A percentile compares a stretch with the other conserved stretches of the same genome.
These are phyloP conservation scores for Gymnoscelis rufifasciata DNA, from an alignment of 2,888 invertebrate species.

Conservation along the genomic window DNA sequence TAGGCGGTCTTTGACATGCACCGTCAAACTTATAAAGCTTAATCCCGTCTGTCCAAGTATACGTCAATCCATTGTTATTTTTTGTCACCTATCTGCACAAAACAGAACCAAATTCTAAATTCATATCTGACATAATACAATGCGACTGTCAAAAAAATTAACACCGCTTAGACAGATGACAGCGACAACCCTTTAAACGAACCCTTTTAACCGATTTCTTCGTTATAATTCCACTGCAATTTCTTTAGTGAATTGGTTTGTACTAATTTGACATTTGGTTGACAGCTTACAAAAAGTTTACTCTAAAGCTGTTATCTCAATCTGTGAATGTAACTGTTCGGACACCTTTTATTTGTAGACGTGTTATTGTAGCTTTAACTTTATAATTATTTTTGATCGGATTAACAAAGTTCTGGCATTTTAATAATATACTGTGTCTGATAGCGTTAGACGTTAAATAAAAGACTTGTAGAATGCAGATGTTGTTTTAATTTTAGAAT, in stretches of 20 bases:
- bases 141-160: constrained; percentile 61
- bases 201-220: constrained; percentile 43
- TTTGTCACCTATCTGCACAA: constrained; percentile 35
- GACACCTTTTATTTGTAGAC: neutral
- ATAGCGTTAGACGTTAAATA: too few species aligned
- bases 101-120: constrained; percentile 47
- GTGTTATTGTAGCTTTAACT: too few species aligned
- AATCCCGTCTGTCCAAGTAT: constrained; percentile 12
- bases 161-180: constrained; percentile 35
- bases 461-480: too few species aligned
- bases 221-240: constrained; percentile 61
- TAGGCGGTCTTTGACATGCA: constrained; percentile 21
- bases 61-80: constrained; percentile 37
- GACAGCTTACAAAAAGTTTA: constrained; percentile 52
- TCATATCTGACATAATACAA: constrained; percentile 47
- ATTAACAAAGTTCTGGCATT: neutral
- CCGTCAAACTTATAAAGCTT: constrained; percentile 8
- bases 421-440: too few species aligned
- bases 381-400: neutral
- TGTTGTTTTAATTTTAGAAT: too few species aligned
- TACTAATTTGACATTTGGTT: constrained; percentile 68
- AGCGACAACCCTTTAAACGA: constrained; percentile 54
- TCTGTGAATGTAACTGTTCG: constrained; percentile 32
- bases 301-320: constrained; percentile 51
- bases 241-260: constrained; percentile 56